phyloP scores from a whole-genome alignment of 2,797 vertebrate species.

The Pogonophryne albipinna region DNA sequence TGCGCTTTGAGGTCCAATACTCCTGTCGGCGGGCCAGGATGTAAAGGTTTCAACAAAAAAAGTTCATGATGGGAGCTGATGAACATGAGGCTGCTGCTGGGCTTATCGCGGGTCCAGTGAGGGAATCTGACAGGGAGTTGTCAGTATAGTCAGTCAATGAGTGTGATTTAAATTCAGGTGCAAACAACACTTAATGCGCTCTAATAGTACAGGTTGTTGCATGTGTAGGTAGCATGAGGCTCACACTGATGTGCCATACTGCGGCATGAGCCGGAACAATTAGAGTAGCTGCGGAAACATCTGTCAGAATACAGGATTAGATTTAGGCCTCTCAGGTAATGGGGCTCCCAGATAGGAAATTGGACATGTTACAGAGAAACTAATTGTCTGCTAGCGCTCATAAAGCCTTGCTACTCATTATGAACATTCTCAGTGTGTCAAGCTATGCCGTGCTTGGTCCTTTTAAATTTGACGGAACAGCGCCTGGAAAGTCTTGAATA shows the following conservation, averaged over 20 bases:
- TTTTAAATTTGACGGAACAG: too few species aligned
- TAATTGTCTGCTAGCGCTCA: too few species aligned
- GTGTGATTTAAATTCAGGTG: neutral
- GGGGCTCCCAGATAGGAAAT: neutral
- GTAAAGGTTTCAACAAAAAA: conserved; percentile 27
- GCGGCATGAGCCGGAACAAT: conserved; percentile 13
- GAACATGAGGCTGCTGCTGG: conserved; percentile 51
- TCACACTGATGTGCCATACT: conserved; percentile 1
- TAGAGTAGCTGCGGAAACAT: neutral
- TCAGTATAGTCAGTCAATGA: conserved; percentile 6
- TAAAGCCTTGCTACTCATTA: too few species aligned
- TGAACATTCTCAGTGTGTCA: too few species aligned
- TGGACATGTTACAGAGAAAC: neutral
- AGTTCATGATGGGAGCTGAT: conserved; percentile 48
- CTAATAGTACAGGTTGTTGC: neutral
- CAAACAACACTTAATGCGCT: neutral
- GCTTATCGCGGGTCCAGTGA: conserved; percentile 38
- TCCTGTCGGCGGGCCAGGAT: conserved; percentile 40
- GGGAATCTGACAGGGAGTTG: conserved; percentile 41
- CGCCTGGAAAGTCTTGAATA: too few species aligned
- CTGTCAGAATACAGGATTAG: conserved; percentile 1
- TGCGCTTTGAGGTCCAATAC: conserved; percentile 29
- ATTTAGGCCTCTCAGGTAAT: neutral
- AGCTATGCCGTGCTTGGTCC: too few species aligned
- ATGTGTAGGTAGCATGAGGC: conserved; percentile 1